Conservation (phyloP, 1,140 invertebrate genomes). For the Latrodectus geometricus region DNA sequence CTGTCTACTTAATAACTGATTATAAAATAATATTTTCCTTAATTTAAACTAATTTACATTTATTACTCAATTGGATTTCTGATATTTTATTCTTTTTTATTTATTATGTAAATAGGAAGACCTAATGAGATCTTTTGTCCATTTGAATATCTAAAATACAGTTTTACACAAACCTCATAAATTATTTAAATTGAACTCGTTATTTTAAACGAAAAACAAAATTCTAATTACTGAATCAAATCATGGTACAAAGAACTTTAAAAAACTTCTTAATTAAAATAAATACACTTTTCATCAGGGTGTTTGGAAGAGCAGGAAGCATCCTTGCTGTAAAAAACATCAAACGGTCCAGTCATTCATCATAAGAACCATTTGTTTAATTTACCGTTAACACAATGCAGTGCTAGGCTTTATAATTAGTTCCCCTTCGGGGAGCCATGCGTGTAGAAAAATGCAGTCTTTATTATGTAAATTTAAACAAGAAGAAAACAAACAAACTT, state of each 20-base stretch:
- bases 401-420: slow-evolving; percentile 49
- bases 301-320: not conserved
- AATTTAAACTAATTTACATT: too few relatives aligned
- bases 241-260: slow-evolving; percentile 44
- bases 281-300: slow-evolving; percentile 35
- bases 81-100: too few relatives aligned
- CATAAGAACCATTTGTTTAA: slow-evolving; percentile 57
- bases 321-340: slow-evolving; percentile 9
- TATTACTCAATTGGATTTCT: too few relatives aligned
- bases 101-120: too few relatives aligned
- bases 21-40: too few relatives aligned
- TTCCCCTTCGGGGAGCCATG: not conserved
- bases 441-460: slow-evolving; percentile 30
- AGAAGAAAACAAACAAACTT: not conserved
- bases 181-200: slow-evolving; percentile 38
- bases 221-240: slow-evolving; percentile 50
- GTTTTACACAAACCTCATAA: slow-evolving; percentile 16
- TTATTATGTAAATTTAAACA: slow-evolving; percentile 50
- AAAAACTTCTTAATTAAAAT: slow-evolving; percentile 55
- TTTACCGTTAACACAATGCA: slow-evolving; percentile 56
- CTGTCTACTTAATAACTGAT: too few relatives aligned
- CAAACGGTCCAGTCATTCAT: slow-evolving; percentile 37
- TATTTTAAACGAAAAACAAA: not conserved
- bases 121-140: too few relatives aligned
- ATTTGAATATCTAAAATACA: too few relatives aligned